Conservation (phyloP, 1,140 invertebrate genomes). For the Bathynomus jamesi region DNA sequence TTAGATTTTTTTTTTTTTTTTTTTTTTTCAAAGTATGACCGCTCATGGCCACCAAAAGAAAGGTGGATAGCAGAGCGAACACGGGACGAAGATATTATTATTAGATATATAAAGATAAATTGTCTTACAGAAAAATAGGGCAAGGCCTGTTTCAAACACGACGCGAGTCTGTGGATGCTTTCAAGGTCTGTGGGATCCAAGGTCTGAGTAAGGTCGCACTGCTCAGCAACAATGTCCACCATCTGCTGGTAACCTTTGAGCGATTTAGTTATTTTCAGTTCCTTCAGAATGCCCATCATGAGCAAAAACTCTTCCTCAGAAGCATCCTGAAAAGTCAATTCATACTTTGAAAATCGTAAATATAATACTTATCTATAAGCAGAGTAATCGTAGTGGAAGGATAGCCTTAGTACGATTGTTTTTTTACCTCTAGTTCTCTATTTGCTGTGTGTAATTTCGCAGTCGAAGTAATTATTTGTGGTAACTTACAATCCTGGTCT, state of each 20-base stretch:
- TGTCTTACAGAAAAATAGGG: constrained; percentile 78
- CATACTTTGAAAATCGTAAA: no score
- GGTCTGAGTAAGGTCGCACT: constrained; percentile 64
- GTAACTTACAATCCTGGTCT: no score
- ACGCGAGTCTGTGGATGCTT: constrained; percentile 66
- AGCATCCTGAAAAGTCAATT: constrained; percentile 57
- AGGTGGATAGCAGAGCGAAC: not conserved
- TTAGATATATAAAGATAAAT: constrained; percentile 9
- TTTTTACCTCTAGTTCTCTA: no score
- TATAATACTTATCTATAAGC: no score
- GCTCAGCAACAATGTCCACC: constrained; percentile 70
- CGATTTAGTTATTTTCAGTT: constrained; percentile 69
- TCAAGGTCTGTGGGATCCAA: constrained; percentile 72
- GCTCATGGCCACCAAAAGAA: no score
- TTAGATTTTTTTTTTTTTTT: no score
- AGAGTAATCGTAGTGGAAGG: no score
- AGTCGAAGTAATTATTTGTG: no score
- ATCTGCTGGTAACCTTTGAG: constrained; percentile 75
- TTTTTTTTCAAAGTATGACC: no score
- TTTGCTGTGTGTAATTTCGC: no score
- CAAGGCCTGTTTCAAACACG: constrained; percentile 72
- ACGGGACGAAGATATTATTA: not conserved
- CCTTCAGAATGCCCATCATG: constrained; percentile 74
- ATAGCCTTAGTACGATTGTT: no score
- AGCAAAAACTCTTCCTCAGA: constrained; percentile 85